These are phyloP conservation scores for Dicycla oo DNA, from an alignment of 2,888 invertebrate genomes.

Conservation along the genomic window DNA sequence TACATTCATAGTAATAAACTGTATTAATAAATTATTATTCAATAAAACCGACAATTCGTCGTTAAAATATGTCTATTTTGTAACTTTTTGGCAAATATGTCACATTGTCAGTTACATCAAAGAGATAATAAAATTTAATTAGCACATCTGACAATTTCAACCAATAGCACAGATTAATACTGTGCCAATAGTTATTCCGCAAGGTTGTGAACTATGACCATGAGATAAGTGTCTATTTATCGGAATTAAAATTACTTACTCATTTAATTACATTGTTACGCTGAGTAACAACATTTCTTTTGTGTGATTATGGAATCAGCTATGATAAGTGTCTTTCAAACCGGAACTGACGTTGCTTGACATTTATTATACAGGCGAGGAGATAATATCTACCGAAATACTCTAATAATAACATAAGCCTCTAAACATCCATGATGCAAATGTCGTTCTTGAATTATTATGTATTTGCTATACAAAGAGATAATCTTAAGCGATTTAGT, in stretches of 20 bases:
- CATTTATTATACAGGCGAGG: slow-evolving; percentile 13
- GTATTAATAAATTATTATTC: background rate
- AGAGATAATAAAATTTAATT: background rate
- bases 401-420: slow-evolving; percentile 8
- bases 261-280: background rate
- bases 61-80: background rate
- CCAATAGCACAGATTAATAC: too few relatives aligned
- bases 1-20: background rate
- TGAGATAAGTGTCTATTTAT: background rate
- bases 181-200: background rate
- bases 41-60: background rate
- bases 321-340: background rate
- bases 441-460: slow-evolving; percentile 32
- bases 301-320: background rate
- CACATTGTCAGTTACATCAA: background rate
- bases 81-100: background rate
- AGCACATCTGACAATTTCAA: background rate
- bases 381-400: slow-evolving; percentile 23
- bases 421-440: slow-evolving; percentile 21
- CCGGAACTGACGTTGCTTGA: slow-evolving; percentile 3
- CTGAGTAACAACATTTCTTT: background rate
- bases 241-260: background rate
- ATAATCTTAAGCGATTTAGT: slow-evolving; percentile 34
- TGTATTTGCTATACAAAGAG: slow-evolving; percentile 31
- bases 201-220: background rate